phyloP scores from a whole-genome alignment of 2,113 vertebrate genomes.

The Pogonocichla stellata region DNA sequence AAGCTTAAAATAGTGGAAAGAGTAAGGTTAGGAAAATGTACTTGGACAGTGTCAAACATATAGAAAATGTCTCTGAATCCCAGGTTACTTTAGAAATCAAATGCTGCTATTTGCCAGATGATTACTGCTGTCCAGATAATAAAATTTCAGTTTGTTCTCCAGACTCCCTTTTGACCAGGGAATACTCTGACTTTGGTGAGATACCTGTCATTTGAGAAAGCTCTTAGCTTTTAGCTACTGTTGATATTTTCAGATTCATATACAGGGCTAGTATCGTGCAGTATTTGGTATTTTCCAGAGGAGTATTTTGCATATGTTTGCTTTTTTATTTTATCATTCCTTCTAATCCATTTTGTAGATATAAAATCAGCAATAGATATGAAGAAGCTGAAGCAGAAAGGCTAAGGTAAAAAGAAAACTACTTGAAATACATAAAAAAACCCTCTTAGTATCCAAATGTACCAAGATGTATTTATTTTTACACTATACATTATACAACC shows the following conservation, averaged over 20 bases:
- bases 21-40: neutral
- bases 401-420: neutral
- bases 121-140: neutral
- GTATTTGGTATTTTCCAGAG: neutral
- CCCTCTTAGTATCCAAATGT: rapidly evolving
- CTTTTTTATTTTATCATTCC: neutral
- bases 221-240: neutral
- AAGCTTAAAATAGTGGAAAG: neutral
- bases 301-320: neutral
- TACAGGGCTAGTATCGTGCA: neutral
- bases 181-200: neutral
- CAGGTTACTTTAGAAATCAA: neutral
- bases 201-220: neutral
- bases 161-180: neutral
- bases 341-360: neutral
- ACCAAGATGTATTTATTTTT: neutral
- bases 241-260: neutral
- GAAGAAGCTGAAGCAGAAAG: neutral
- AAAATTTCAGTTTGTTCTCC: neutral
- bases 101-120: neutral
- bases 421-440: neutral
- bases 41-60: neutral
- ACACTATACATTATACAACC: neutral
- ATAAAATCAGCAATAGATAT: neutral
- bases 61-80: neutral